Conservation (phyloP, 30 jellyfish, hydroid and myxozoan genomes). For the Mastigias papua region DNA sequence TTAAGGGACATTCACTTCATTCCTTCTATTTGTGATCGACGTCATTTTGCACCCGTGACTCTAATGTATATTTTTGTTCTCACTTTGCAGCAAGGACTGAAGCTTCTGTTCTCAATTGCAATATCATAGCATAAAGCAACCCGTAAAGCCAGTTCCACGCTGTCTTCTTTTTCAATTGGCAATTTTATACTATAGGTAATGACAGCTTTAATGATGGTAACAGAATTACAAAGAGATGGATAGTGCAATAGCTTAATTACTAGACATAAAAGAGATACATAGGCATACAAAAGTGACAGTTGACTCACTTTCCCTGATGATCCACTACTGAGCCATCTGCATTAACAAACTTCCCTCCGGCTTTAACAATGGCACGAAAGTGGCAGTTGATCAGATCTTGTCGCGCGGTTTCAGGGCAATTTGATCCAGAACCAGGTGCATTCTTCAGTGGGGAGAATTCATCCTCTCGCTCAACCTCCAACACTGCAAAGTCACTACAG, state of each 20-base stretch:
- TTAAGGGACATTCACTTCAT: too few relatives aligned
- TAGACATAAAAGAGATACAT: neutral
- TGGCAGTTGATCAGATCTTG: conserved; percentile 74
- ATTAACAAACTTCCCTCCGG: conserved; percentile 89
- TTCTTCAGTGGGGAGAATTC: conserved; percentile 98
- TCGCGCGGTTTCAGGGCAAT: conserved; percentile 88
- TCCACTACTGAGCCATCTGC: conserved; percentile 46
- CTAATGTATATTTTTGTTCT: too few relatives aligned
- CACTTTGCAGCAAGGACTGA: too few relatives aligned
- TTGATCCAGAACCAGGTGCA: conserved; percentile 82
- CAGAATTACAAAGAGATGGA: too few relatives aligned
- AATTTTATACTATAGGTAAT: too few relatives aligned
- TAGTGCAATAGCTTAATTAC: neutral
- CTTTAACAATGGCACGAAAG: conserved; percentile 58
- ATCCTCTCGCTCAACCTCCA: conserved; percentile 87
- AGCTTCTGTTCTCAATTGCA: too few relatives aligned
- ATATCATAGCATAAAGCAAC: too few relatives aligned
- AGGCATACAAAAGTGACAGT: neutral
- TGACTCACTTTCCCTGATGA: conserved; percentile 18
- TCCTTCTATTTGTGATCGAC: too few relatives aligned
- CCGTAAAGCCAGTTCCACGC: too few relatives aligned
- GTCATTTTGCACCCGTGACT: too few relatives aligned
- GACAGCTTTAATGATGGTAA: too few relatives aligned
- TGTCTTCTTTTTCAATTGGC: too few relatives aligned
- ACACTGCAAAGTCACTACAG: conserved; percentile 90